A percentile compares a stretch with the other conserved stretches of the same genome.
Conservation (phyloP, 1,140 invertebrate genomes). For the Drosophila ananassae region DNA sequence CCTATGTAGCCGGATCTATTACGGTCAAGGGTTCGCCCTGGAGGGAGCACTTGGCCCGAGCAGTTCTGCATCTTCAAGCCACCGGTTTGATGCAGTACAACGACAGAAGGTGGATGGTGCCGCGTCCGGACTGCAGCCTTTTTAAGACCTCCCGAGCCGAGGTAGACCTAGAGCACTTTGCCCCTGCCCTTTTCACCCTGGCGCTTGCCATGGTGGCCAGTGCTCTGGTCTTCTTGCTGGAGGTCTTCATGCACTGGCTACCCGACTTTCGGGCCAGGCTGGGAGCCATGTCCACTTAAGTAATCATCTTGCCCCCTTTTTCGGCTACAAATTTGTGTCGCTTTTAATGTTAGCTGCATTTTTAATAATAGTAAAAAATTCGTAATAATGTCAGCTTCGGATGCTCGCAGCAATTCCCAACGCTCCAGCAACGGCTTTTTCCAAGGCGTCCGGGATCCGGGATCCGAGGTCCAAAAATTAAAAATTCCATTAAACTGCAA, state of each 20-base stretch:
- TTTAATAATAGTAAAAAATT: constrained; percentile 65
- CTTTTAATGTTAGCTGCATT: constrained; percentile 59
- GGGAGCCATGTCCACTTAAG: constrained; percentile 38
- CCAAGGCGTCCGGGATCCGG: neutral
- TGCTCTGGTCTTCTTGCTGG: constrained; percentile 49
- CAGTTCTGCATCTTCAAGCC: constrained; percentile 48
- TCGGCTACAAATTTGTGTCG: constrained; percentile 47
- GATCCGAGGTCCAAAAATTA: constrained; percentile 51
- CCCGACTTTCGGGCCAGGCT: constrained; percentile 11
- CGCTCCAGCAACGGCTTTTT: constrained; percentile 22
- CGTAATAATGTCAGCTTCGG: constrained; percentile 56
- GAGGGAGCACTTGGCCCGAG: constrained; percentile 58
- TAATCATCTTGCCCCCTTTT: constrained; percentile 35
- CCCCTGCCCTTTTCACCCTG: constrained; percentile 63
- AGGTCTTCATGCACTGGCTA: constrained; percentile 47
- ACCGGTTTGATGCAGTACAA: constrained; percentile 61
- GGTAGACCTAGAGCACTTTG: constrained; percentile 73
- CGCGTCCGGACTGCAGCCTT: constrained; percentile 60
- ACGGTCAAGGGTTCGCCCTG: constrained; percentile 64
- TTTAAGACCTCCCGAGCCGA: constrained; percentile 52
- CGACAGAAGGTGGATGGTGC: constrained; percentile 57
- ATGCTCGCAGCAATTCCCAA: constrained; percentile 25
- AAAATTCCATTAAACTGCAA: constrained; percentile 79
- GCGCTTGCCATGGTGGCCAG: constrained; percentile 59
- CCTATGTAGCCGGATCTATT: constrained; percentile 29